Base-by-base conservation (phyloP, 37 sponge, comb jelly and placozoan genomes). In the Bolinopsis microptera region DNA sequence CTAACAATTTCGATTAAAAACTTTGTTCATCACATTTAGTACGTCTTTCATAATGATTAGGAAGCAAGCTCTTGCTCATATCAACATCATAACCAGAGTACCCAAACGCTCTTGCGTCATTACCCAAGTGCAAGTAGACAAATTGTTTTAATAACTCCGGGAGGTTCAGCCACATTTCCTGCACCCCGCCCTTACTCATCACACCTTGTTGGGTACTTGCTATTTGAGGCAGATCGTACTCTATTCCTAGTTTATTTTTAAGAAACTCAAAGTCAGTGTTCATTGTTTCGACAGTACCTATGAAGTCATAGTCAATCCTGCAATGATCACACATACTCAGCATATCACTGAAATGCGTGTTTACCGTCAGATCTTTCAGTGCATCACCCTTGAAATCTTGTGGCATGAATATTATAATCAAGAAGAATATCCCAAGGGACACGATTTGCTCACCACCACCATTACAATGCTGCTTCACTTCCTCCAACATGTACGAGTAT, bases 281-380 rank as follows among this genome's bases (percentile, higher is more conserved):
- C 80, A 77, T 77, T 77, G 80, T 77, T 18, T 77, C 80, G 5
- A 77, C 80, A 35, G 33, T 77, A 34, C 80, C 80, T 22, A 77
- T 35, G 37, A 77, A 77, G 33, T 77, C 80, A 77, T 32, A 48
- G 35, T 32, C 33, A 0, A 32, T 27, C 33, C 80, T 77, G 37
- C 80, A 77, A 36, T 77, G 80, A 35, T 18, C 80, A 77, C 80
- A 77, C 2, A 77, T 2, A 77, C 80, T 77, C 21, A 77, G 35
- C 80, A 77, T 77, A 36, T 32, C 32, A 13, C 13, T 32, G 21
- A 77, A 77, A 32, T 77, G 80, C 0, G 35, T 77, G 21, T 77
- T 77, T 1, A 77, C 32, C 3, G 33, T 27, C 21, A 77, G 13
- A 27, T 77, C 80, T 32, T 77, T 32, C 61, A 18, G 61, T 48